These are phyloP conservation scores for Glyphotaelius pellucidus DNA, from an alignment of 2,888 invertebrate species.

Conservation along the genomic window DNA sequence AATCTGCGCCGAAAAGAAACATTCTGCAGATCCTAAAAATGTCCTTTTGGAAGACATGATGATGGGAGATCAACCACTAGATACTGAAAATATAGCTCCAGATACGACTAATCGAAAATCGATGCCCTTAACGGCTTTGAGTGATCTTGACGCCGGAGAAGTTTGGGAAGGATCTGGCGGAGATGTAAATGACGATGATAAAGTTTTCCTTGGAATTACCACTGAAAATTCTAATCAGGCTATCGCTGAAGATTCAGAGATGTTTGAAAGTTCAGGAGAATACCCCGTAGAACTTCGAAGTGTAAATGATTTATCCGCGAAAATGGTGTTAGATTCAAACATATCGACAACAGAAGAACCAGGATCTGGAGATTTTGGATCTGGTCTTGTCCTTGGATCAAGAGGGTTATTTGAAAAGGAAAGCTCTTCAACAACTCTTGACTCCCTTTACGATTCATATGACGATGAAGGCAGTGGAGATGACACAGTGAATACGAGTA, in stretches of 20 bases:
- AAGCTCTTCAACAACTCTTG: not conserved
- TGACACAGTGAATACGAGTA: constrained; percentile 38
- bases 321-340: not conserved
- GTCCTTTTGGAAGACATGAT: constrained; percentile 77
- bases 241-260: constrained; percentile 58
- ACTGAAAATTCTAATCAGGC: constrained; percentile 28
- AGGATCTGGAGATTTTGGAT: constrained; percentile 59
- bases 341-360: constrained; percentile 54
- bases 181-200: constrained; percentile 71
- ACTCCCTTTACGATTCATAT: constrained; percentile 32
- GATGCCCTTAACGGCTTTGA: constrained; percentile 71
- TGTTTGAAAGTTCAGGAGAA: constrained; percentile 69
- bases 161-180: constrained; percentile 70
- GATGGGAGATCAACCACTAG: constrained; percentile 80
- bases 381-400: constrained; percentile 10
- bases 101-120: constrained; percentile 73
- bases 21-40: constrained; percentile 46
- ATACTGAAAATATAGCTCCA: constrained; percentile 71
- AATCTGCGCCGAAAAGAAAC: constrained; percentile 70
- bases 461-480: constrained; percentile 60
- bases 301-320: not conserved
- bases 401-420: not conserved
- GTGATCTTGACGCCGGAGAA: constrained; percentile 73
- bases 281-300: not conserved
- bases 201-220: constrained; percentile 70